A percentile compares a stretch with the other conserved stretches of the same genome.
Conservation (phyloP, 2,797 vertebrate species). For the Trachurus trachurus region DNA sequence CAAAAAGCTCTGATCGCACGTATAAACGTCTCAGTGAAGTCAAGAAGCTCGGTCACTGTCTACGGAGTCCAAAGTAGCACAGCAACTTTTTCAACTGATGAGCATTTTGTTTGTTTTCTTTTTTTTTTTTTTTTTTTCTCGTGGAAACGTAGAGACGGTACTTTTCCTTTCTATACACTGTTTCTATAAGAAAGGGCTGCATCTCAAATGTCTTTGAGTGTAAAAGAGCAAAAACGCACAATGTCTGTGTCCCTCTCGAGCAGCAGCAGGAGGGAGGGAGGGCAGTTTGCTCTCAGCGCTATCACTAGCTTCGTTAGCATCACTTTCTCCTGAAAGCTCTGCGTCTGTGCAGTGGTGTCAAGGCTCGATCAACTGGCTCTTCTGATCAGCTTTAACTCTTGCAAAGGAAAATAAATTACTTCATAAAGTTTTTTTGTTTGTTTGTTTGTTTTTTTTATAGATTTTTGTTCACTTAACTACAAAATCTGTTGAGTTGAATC, state of each 20-base stretch:
- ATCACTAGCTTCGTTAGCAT: conserved; percentile 75
- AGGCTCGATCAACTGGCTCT: conserved; percentile 75
- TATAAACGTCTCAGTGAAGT: conserved; percentile 70
- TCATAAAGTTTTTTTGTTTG: conserved; percentile 42
- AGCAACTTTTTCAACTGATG: conserved; percentile 57
- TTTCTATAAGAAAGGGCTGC: conserved; percentile 88
- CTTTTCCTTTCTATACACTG: conserved; percentile 80
- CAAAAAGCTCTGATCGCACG: conserved; percentile 85
- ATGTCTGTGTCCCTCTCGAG: conserved; percentile 80
- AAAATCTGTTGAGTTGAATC: conserved; percentile 81
- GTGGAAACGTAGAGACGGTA: conserved; percentile 85
- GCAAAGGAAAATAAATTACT: conserved; percentile 79
- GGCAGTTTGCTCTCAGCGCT: conserved; percentile 81
- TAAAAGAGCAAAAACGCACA: conserved; percentile 83
- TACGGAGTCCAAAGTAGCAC: conserved; percentile 65
- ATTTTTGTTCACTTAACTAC: conserved; percentile 68
- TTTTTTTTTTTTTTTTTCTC: conserved; percentile 41
- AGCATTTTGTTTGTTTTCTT: conserved; percentile 44
- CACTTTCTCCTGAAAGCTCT: conserved; percentile 80
- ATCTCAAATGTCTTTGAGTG: conserved; percentile 91
- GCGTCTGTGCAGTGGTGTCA: conserved; percentile 72
- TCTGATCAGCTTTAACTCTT: conserved; percentile 69
- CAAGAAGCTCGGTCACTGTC: conserved; percentile 61
- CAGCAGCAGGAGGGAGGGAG: conserved; percentile 59
- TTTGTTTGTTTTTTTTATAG: conserved; percentile 26